Conservation (phyloP, 2,797 vertebrate genomes). For the Schizopygopsis malacanthus region DNA sequence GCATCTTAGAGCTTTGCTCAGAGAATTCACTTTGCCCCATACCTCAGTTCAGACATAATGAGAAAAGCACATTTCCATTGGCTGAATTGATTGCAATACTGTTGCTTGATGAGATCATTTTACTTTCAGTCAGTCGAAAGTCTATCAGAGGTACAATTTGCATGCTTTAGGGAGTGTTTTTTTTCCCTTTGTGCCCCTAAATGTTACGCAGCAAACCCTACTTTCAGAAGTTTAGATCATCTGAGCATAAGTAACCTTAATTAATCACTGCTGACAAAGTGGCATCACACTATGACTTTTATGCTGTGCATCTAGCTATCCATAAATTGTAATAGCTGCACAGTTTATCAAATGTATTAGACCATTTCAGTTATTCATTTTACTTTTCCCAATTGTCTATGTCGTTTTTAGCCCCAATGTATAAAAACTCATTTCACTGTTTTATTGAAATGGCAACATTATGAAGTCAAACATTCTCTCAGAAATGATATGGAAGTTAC, state of each 20-base stretch:
- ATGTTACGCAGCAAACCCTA: background rate
- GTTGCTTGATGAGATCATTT: background rate
- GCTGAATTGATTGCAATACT: background rate
- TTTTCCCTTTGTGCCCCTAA: background rate
- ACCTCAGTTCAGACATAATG: background rate
- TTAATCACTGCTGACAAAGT: background rate
- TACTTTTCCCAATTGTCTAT: slow-evolving; percentile 5
- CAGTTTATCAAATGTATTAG: slow-evolving; percentile 5
- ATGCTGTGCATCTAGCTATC: background rate
- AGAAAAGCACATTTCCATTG: background rate
- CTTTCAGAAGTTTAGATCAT: background rate
- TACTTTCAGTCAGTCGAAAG: background rate
- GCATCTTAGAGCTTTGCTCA: background rate
- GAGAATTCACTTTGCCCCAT: background rate
- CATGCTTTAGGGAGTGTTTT: background rate
- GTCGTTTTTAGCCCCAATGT: slow-evolving; percentile 2
- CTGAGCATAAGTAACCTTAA: background rate
- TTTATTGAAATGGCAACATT: slow-evolving; percentile 31
- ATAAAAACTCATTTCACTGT: slow-evolving; percentile 11
- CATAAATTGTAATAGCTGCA: background rate
- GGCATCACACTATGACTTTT: background rate
- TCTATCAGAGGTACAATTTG: background rate
- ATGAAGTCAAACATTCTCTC: slow-evolving; percentile 10
- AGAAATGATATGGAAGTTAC: background rate
- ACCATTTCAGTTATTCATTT: background rate